Percentiles rank a stretch among this genome's conserved stretches.
phyloP scores from a whole-genome alignment of 2,113 vertebrate species.

The Nothoprocta perdicaria region DNA sequence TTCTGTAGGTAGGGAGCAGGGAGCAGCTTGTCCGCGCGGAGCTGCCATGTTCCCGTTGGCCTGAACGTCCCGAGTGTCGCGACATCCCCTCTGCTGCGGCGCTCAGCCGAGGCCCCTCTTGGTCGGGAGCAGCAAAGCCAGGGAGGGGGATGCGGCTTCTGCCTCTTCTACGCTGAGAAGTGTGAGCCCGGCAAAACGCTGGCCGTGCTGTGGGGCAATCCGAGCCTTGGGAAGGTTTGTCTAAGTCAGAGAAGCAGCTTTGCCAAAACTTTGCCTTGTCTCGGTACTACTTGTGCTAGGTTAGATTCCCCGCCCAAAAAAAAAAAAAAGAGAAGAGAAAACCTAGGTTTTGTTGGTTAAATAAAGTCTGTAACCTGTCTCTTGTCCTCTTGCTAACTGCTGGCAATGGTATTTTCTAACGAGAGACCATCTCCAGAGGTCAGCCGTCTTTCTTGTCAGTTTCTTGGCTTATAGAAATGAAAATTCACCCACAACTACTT shows the following conservation, averaged over 20 bases:
- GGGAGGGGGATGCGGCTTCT: not conserved
- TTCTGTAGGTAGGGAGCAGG: not conserved
- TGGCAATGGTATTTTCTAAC: not conserved
- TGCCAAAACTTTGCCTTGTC: not conserved
- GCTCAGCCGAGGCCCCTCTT: not conserved
- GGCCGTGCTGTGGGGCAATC: not conserved
- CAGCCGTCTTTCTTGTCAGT: not conserved
- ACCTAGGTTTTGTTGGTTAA: not conserved
- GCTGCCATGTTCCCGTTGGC: not conserved
- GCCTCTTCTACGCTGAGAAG: not conserved
- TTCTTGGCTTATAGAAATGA: not conserved
- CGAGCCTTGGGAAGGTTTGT: not conserved
- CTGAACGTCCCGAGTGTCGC: not conserved
- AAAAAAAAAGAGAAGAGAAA: not conserved
- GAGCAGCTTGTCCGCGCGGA: not conserved
- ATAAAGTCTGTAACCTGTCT: not conserved
- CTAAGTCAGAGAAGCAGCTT: slow-evolving; percentile 31
- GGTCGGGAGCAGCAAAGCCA: not conserved
- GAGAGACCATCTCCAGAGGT: rapidly evolving
- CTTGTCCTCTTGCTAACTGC: slow-evolving; percentile 16
- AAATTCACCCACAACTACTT: not conserved
- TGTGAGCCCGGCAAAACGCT: slow-evolving; percentile 4
- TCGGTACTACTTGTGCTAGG: not conserved
- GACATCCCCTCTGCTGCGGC: not conserved
- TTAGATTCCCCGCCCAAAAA: not conserved